phyloP scores from a whole-genome alignment of 1,140 invertebrate genomes.

The Zaprionus inermis region DNA sequence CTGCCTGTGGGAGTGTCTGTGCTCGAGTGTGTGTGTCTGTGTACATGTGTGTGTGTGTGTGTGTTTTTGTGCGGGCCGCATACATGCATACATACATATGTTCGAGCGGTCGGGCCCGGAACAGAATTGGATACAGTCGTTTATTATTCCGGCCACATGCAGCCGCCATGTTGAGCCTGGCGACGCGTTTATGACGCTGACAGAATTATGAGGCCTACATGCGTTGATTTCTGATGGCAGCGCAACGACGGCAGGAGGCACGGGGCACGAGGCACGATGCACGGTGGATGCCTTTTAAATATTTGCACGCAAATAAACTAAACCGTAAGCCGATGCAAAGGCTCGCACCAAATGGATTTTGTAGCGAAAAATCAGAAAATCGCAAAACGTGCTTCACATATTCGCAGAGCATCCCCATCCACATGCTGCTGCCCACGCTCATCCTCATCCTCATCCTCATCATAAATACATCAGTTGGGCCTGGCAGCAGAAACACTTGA shows the following conservation, averaged over 20 bases:
- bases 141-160: constrained; percentile 78
- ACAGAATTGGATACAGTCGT: constrained; percentile 62
- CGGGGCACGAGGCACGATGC: neutral
- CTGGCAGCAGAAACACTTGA: constrained; percentile 56
- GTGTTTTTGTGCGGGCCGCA: no score
- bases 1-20: constrained; percentile 2
- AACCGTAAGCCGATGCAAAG: constrained; percentile 64
- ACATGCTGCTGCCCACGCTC: neutral
- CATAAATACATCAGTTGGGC: constrained; percentile 78
- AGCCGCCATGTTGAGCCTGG: constrained; percentile 75
- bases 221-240: constrained; percentile 74
- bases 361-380: constrained; percentile 75
- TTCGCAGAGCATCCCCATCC: constrained; percentile 7
- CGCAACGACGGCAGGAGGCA: neutral
- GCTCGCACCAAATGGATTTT: constrained; percentile 75
- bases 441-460: constrained; percentile 48
- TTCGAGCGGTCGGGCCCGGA: neutral
- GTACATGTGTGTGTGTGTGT: constrained; percentile 15
- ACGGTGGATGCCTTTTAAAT: constrained; percentile 65
- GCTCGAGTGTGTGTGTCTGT: constrained; percentile 2
- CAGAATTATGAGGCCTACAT: constrained; percentile 82
- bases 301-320: constrained; percentile 81
- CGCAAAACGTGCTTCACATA: constrained; percentile 80
- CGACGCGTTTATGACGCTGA: constrained; percentile 81
- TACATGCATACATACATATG: constrained; percentile 28